These are phyloP conservation scores for Phyllostomus hastatus DNA, from an alignment of 2,113 vertebrate genomes.

Conservation along the genomic window DNA sequence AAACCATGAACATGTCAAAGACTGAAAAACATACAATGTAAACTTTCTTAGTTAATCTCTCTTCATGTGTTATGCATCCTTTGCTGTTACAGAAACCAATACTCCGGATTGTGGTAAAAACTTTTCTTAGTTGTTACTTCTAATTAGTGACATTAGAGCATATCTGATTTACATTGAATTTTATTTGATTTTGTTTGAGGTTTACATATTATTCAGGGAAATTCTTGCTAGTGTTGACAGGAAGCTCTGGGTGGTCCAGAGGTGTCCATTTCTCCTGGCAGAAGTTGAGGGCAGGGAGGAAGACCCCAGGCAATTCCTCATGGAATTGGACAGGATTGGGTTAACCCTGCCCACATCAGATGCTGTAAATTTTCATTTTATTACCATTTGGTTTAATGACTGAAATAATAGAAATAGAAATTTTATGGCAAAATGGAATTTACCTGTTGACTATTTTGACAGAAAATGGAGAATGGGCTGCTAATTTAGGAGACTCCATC, in stretches of 20 bases:
- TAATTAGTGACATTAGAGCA: background rate
- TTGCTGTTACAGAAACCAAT: background rate
- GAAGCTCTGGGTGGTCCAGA: slow-evolving; percentile 58
- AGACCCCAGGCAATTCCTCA: slow-evolving; percentile 45
- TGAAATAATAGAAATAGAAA: slow-evolving; percentile 54
- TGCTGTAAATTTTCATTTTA: slow-evolving; percentile 76
- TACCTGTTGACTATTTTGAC: slow-evolving; percentile 16
- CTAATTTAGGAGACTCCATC: background rate
- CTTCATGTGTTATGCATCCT: background rate
- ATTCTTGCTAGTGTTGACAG: slow-evolving; percentile 4
- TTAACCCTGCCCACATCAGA: slow-evolving; percentile 69
- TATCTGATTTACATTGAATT: slow-evolving; percentile 40
- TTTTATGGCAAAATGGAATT: background rate
- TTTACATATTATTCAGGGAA: background rate
- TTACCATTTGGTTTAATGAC: slow-evolving; percentile 65
- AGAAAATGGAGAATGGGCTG: background rate
- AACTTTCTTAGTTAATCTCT: background rate
- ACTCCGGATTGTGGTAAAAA: background rate
- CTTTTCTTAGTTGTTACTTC: background rate
- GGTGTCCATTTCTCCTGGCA: background rate
- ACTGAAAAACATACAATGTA: background rate
- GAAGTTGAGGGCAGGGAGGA: background rate
- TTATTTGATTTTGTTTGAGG: slow-evolving; percentile 9
- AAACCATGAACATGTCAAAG: background rate
- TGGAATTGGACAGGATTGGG: slow-evolving; percentile 47